A percentile compares a stretch with the other conserved stretches of the same genome.
Conservation (phyloP, 2,888 invertebrate species). For the Drosophila putrida region DNA sequence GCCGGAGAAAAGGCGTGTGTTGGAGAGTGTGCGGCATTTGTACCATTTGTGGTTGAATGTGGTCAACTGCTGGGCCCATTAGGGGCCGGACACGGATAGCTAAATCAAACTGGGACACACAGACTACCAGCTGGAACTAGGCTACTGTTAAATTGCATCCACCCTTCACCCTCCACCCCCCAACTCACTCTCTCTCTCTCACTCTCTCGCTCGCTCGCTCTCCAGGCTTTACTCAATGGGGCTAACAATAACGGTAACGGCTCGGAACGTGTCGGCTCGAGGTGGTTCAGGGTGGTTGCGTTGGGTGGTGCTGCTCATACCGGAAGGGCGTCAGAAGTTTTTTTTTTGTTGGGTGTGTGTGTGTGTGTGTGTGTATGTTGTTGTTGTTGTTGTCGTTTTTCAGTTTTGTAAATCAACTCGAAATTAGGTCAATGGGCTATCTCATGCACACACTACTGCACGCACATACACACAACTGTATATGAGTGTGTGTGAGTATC, state of each 20-base stretch:
- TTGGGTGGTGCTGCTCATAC: conserved; percentile 12
- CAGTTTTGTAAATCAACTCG: conserved; percentile 73
- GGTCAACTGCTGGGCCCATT: conserved; percentile 42
- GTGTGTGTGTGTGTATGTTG: conserved; percentile 6
- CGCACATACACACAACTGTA: conserved; percentile 18
- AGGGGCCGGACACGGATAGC: conserved; percentile 21
- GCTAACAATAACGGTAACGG: conserved; percentile 46
- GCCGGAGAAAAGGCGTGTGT: not conserved
- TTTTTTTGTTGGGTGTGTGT: conserved; percentile 11
- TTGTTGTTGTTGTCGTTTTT: conserved; percentile 39
- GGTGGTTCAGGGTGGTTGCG: conserved; percentile 5
- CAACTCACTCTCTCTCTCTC: not conserved
- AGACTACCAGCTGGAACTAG: conserved; percentile 38
- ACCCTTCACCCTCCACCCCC: not conserved
- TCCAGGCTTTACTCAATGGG: conserved; percentile 7
- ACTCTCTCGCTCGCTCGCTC: not conserved
- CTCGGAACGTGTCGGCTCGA: conserved; percentile 40
- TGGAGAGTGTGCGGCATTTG: conserved; percentile 3
- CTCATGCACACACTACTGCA: conserved; percentile 48
- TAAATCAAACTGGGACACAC: conserved; percentile 53
- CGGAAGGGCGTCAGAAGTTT: conserved; percentile 54
- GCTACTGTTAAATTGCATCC: conserved; percentile 49
- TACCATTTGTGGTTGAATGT: conserved; percentile 1
- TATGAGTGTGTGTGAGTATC: conserved; percentile 2
- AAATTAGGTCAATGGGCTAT: conserved; percentile 84